These are phyloP conservation scores for Mesochorus sp. DNA, from an alignment of 2,888 invertebrate genomes.

Conservation along the genomic window DNA sequence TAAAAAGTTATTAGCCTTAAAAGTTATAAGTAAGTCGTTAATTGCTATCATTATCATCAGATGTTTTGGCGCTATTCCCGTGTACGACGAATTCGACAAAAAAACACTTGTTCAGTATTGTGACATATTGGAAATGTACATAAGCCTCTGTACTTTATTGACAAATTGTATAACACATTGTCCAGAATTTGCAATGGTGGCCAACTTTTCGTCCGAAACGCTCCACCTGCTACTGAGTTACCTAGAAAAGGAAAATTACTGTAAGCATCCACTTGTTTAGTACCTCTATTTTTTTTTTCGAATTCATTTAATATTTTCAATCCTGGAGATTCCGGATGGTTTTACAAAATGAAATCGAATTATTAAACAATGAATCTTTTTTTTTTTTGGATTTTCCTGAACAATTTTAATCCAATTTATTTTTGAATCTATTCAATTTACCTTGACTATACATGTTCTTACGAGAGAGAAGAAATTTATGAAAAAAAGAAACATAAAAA, in stretches of 20 bases:
- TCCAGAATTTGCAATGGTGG: slow-evolving; percentile 78
- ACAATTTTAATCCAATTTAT: too few species aligned
- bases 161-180: slow-evolving; percentile 80
- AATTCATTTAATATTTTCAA: not conserved
- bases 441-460: too few species aligned
- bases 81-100: slow-evolving; percentile 75
- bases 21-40: too few species aligned
- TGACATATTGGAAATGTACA: slow-evolving; percentile 83
- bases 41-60: slow-evolving; percentile 72
- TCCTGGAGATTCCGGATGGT: too few species aligned
- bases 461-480: too few species aligned
- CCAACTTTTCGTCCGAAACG: slow-evolving; percentile 83
- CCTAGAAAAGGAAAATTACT: slow-evolving; percentile 81
- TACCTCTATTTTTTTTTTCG: not conserved
- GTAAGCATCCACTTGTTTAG: slow-evolving; percentile 77
- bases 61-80: slow-evolving; percentile 79
- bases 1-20: too few species aligned
- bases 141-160: slow-evolving; percentile 81
- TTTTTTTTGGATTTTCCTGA: too few species aligned
- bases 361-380: too few species aligned
- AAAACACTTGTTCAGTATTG: slow-evolving; percentile 81
- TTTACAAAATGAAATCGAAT: too few species aligned
- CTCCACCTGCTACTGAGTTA: slow-evolving; percentile 81
- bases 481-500: too few species aligned
- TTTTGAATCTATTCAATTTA: too few species aligned